These are phyloP conservation scores for Hylia prasina DNA, from an alignment of 2,113 vertebrate species.

Conservation along the genomic window DNA sequence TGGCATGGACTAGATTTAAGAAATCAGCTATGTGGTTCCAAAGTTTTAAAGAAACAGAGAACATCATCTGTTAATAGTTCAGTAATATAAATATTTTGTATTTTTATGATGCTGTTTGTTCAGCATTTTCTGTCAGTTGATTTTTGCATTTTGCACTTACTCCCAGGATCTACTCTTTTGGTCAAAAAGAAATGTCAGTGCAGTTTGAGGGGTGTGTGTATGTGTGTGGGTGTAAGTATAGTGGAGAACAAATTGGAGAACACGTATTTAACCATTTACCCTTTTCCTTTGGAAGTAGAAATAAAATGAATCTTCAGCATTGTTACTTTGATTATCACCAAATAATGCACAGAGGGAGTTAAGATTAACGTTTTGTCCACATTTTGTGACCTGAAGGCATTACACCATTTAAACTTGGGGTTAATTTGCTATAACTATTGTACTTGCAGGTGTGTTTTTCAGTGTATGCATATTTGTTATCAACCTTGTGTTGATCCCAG, in stretches of 20 bases:
- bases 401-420: slow-evolving; percentile 44
- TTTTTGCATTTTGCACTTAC: slow-evolving; percentile 88
- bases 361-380: not conserved
- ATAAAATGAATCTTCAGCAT: slow-evolving; percentile 79
- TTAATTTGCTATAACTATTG: slow-evolving; percentile 56
- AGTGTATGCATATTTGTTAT: not conserved
- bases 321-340: slow-evolving; percentile 58
- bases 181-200: slow-evolving; percentile 76
- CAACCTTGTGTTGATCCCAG: not conserved
- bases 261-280: slow-evolving; percentile 76
- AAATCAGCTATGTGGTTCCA: slow-evolving; percentile 80
- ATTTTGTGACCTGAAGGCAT: slow-evolving; percentile 47
- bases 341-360: slow-evolving; percentile 51
- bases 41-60: slow-evolving; percentile 82
- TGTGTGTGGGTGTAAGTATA: slow-evolving; percentile 71
- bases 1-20: slow-evolving; percentile 84
- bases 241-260: slow-evolving; percentile 78
- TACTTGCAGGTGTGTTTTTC: slow-evolving; percentile 50
- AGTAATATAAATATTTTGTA: slow-evolving; percentile 91
- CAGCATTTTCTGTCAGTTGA: slow-evolving; percentile 82
- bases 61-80: slow-evolving; percentile 83
- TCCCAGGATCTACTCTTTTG: slow-evolving; percentile 77
- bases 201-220: slow-evolving; percentile 71
- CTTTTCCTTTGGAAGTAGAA: slow-evolving; percentile 77
- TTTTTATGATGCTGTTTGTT: slow-evolving; percentile 84